Evolutionary conservation across 1,140 invertebrate genomes (phyloP).

Genomic region (Lepidurus apus): DNA sequence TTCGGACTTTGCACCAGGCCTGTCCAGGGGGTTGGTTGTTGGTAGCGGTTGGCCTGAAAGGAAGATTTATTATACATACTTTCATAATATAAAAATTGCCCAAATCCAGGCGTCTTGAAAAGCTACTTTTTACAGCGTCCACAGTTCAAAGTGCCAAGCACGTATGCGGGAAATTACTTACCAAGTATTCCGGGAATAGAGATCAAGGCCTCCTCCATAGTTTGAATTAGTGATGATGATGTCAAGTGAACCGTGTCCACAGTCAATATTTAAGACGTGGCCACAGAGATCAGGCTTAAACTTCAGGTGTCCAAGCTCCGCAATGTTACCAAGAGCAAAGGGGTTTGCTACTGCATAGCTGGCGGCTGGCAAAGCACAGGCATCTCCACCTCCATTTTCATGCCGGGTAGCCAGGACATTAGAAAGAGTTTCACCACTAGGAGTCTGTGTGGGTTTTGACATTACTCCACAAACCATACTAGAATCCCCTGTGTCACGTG

Average conservation of each 20-base stretch:
- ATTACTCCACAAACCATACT: no score
- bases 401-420: background rate
- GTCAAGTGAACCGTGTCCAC: constrained; percentile 16
- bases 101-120: no score
- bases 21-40: no score
- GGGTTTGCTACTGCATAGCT: background rate
- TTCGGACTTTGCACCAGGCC: no score
- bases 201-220: background rate
- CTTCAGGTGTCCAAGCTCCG: background rate
- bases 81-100: no score
- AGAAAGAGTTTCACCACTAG: background rate
- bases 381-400: background rate
- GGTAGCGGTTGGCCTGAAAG: no score
- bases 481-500: background rate
- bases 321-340: background rate
- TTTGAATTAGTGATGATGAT: background rate
- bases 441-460: background rate
- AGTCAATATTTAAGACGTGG: background rate
- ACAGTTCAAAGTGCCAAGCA: no score
- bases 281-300: background rate
- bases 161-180: no score
- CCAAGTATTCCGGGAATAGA: no score
- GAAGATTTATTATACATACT: no score
- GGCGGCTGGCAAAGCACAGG: background rate
- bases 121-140: no score